Base-by-base conservation (phyloP, 1,140 invertebrate genomes). In the Dendroctonus ponderosae region DNA sequence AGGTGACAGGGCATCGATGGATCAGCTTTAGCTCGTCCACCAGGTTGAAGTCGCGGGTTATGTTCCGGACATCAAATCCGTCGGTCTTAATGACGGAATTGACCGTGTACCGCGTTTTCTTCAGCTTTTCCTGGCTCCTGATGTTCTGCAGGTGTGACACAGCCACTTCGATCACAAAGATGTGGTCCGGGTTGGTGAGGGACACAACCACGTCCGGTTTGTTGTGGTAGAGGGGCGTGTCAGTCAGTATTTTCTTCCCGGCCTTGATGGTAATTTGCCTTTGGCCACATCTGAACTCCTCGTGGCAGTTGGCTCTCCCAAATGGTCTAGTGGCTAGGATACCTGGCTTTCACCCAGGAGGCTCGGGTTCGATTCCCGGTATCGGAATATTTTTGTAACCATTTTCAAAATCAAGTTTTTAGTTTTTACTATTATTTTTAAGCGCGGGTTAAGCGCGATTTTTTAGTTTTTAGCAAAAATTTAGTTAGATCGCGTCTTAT, bases 291-390 rank as follows among this genome's bases (percentile, higher is more conserved):
- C n/a, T n/a, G n/a, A n/a, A n/a, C n/a, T n/a, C n/a, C n/a, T n/a
- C n/a, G n/a, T n/a, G n/a, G n/a, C n/a, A n/a, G n/a, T n/a, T n/a
- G n/a, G n/a, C n/a, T n/a, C n/a, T 73, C 73, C 73, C 71, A 70
- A 73, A 74, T 74, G 73, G 73, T 74, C 73, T 74, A 74, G 73
- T 74, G 73, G 73, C 73, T 74, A 74, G 73, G 73, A 74, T 74
- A 74, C 70, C 73, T 74, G 73, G 73, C 73, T 72, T 70, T 74
- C 71, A 74, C 73, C 73, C 73, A 74, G 73, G 70, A 74, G 71
- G 73, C 73, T 74, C 73, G 73, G 71, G 73, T 74, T 74, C 73
- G 73, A 74, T 74, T 74, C 71, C 73, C 73, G 73, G 73, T 72
- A 74, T 69, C 73, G 73, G 71, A n/a, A n/a, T n/a, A n/a, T n/a